Percentiles rank a stretch among this genome's conserved stretches.
Conservation (phyloP, 1,140 invertebrate species). For the Eupristina koningsbergeri region DNA sequence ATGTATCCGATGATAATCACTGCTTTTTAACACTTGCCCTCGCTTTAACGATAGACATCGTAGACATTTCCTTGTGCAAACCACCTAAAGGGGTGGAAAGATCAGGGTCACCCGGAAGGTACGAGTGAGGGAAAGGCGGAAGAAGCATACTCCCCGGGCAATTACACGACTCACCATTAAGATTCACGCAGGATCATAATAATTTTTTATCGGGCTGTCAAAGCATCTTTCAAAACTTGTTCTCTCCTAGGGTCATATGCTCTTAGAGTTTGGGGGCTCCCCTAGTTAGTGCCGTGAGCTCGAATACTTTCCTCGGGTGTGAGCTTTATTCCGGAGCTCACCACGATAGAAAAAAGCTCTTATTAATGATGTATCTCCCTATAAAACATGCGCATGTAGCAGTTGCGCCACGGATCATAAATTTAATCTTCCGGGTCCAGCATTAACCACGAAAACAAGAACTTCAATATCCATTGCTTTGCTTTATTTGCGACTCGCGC, state of each 20-base stretch:
- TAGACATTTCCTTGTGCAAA: too few relatives aligned
- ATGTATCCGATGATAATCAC: not conserved
- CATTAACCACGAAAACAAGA: not conserved
- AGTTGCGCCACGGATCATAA: not conserved
- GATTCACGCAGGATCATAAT: not conserved
- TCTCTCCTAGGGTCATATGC: too few relatives aligned
- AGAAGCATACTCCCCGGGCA: too few relatives aligned
- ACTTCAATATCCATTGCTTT: not conserved
- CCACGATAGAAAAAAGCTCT: not conserved
- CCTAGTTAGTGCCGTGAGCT: too few relatives aligned
- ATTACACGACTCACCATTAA: not conserved
- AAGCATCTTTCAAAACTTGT: not conserved
- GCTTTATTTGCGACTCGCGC: not conserved
- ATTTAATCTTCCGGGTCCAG: slow-evolving; percentile 17
- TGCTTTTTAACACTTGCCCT: too few relatives aligned
- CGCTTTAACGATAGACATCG: too few relatives aligned
- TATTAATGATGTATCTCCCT: not conserved
- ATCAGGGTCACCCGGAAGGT: too few relatives aligned
- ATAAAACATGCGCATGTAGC: not conserved
- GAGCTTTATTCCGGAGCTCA: not conserved
- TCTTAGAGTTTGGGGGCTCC: too few relatives aligned
- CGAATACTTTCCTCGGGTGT: not conserved
- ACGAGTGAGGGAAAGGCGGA: too few relatives aligned
- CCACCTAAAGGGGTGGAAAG: too few relatives aligned
- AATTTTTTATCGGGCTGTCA: not conserved